Evolutionary conservation across 2,888 invertebrate species (phyloP), one percentile per base, ranked within the genome.

Genomic region (Hemicrepidius hirtus): DNA sequence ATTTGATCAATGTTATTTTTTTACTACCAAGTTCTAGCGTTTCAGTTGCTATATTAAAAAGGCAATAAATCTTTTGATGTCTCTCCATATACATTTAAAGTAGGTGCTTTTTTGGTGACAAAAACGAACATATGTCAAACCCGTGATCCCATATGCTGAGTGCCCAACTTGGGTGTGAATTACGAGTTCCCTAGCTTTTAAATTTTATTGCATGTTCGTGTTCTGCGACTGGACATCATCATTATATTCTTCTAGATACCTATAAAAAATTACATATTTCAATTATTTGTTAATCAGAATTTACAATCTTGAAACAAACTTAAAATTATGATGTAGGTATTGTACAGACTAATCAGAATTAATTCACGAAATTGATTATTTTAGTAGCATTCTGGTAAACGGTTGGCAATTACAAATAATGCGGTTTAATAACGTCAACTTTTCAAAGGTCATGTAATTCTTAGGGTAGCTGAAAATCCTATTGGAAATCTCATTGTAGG

Each of bases 1-100:
- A 68, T 68, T 68, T 68, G 68, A 68, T 63, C 53, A 55, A 69
- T 63, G 63, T 69, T 69, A 69, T 63, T 63, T 68, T 68, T 68
- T 68, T 53, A 50, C 35, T 50, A 44, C 32, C 53, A 21, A 24
- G 18, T 68, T n/a, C 37, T 68, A 50, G 49, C 62, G 62, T 63
- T 68, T 63, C 68, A 24, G 68, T 62, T 40, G 35, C 41, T 69
- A 37, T 44, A 63, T 69, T 69, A 63, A 69, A 69, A 55, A 69
- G 13, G 53, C 49, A 44, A 62, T 62, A 49, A 68, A 49, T 40
- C 62, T 63, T 69, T 69, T 68, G 63, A 63, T 63, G 63, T 69
- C 13, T 55, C 44, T 35, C 57, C 57, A 57, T 57, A 57, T 57
- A 57, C 57, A 57, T 57, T 57, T 57, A 57, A 57, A 57, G 57